A percentile compares a stretch with the other conserved stretches of the same genome.
Evolutionary conservation across 1,140 invertebrate genomes (phyloP).

Genomic region (roundworm (Caenorhabditis elegans)): WBcel235 BX284602.5:8045501-8046000

Average conservation of each 20-base stretch:
- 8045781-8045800: not conserved
- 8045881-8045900: conserved; percentile 16
- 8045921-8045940: not conserved
- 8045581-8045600: conserved; percentile 2
- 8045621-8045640: conserved; percentile 5
- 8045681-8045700: not conserved
- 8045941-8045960: conserved; percentile 4
- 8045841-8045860: not conserved
- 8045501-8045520: not conserved
- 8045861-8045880: not conserved
- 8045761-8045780: not conserved
- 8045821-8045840: not conserved
- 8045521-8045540: not conserved
- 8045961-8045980: not conserved
- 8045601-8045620: not conserved
- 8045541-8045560: conserved; percentile 44
- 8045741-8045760: not conserved
- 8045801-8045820: not conserved
- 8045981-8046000: conserved; percentile 7
- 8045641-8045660: not conserved
- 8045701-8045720: not conserved
- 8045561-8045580: conserved; percentile 35
- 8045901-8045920: conserved; percentile 31
- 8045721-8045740: not conserved
- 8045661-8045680: not conserved